phyloP scores from a whole-genome alignment of 2,113 vertebrate genomes.

The Pelecanoides urinatrix region DNA sequence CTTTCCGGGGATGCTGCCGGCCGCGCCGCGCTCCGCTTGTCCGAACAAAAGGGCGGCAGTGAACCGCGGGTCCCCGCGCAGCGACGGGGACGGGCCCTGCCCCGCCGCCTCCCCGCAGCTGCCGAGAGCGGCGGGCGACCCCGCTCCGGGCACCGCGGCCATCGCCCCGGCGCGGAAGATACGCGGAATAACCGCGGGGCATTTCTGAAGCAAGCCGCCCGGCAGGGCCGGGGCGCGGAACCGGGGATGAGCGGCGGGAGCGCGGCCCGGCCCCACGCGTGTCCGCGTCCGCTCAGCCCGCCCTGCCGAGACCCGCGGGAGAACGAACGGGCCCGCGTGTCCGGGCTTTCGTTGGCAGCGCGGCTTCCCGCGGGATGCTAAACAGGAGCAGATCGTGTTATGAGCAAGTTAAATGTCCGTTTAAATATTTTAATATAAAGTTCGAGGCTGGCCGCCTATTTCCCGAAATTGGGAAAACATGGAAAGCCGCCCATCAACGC shows the following conservation, averaged over 20 bases:
- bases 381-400: constrained; percentile 5
- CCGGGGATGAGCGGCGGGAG: neutral
- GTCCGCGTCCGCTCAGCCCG: neutral
- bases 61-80: neutral
- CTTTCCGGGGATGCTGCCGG: neutral
- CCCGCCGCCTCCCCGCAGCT: neutral
- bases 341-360: neutral
- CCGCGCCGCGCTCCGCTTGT: neutral
- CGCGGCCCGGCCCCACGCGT: neutral
- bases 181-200: neutral
- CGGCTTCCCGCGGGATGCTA: constrained; percentile 30
- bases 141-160: neutral
- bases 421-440: constrained; percentile 47
- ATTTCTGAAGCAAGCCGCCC: neutral
- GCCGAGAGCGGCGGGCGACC: neutral
- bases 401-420: constrained; percentile 42
- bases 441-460: constrained; percentile 46
- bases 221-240: neutral
- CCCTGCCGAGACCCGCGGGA: neutral
- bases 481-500: neutral
- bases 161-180: neutral
- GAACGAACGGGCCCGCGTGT: neutral
- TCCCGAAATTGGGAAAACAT: neutral
- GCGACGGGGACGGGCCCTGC: neutral
- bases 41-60: neutral